These are phyloP conservation scores for Drosophila niveifrons DNA, from an alignment of 2,888 invertebrate species.

Conservation along the genomic window DNA sequence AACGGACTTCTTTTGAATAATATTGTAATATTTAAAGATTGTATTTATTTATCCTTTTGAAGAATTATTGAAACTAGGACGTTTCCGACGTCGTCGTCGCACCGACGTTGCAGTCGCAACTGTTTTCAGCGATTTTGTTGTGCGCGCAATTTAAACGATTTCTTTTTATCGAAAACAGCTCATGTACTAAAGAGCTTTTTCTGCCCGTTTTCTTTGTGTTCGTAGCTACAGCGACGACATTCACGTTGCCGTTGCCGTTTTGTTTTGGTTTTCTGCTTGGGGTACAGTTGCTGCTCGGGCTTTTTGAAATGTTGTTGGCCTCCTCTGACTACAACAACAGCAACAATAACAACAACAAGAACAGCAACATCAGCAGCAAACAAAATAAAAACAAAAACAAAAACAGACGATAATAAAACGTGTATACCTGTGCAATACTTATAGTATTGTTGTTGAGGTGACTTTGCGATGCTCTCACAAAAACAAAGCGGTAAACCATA, in stretches of 20 bases:
- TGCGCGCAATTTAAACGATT: conserved; percentile 78
- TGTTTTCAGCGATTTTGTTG: conserved; percentile 67
- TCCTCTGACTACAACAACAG: conserved; percentile 47
- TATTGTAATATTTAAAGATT: neutral
- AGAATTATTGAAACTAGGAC: conserved; percentile 45
- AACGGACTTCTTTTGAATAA: conserved; percentile 10
- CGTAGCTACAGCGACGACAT: conserved; percentile 29
- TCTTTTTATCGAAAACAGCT: conserved; percentile 74
- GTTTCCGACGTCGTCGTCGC: conserved; percentile 59
- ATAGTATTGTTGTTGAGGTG: conserved; percentile 11
- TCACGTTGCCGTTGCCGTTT: conserved; percentile 52
- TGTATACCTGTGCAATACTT: conserved; percentile 21
- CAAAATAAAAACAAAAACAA: conserved; percentile 24
- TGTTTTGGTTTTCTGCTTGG: conserved; percentile 69
- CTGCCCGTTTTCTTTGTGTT: conserved; percentile 52
- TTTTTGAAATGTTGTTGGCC: conserved; percentile 76
- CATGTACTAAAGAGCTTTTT: conserved; percentile 62
- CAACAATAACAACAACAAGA: conserved; percentile 35
- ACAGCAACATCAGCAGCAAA: conserved; percentile 33
- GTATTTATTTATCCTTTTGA: conserved; percentile 14
- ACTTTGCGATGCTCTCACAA: conserved; percentile 28
- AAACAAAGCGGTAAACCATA: conserved; percentile 16
- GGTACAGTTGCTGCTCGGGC: conserved; percentile 74
- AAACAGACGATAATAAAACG: conserved; percentile 50
- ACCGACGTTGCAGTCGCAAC: conserved; percentile 75